These are phyloP conservation scores for Atta colombica DNA, from an alignment of 1,140 invertebrate genomes.

Conservation along the genomic window DNA sequence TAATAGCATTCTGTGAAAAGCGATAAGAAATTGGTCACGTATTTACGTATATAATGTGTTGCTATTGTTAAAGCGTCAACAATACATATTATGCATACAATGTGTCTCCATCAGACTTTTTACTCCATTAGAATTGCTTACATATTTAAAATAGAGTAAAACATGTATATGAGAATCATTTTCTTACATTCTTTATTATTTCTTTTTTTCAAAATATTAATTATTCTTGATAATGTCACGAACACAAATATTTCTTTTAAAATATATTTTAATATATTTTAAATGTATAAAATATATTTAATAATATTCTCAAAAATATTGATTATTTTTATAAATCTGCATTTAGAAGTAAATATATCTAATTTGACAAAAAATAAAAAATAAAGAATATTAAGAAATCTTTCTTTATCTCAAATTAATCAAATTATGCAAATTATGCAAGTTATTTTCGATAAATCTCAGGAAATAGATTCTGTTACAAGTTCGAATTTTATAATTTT, in stretches of 20 bases:
- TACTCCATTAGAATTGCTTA: neutral
- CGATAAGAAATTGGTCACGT: slow-evolving; percentile 56
- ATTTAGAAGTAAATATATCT: neutral
- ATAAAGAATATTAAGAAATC: neutral
- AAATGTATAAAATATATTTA: neutral
- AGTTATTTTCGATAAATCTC: neutral
- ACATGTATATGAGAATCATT: neutral
- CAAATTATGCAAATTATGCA: neutral
- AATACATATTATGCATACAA: slow-evolving; percentile 9
- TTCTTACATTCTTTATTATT: neutral
- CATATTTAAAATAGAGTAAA: slow-evolving; percentile 21
- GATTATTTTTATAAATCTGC: neutral
- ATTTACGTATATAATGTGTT: slow-evolving; percentile 21
- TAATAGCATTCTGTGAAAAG: slow-evolving; percentile 5
- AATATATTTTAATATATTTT: neutral
- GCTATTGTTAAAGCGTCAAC: neutral
- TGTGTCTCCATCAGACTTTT: neutral
- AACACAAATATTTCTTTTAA: too few relatives aligned
- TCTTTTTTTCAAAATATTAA: neutral
- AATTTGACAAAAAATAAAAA: neutral
- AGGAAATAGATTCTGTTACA: neutral
- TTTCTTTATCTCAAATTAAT: neutral
- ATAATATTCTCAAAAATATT: neutral
- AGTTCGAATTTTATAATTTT: neutral
- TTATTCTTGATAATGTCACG: neutral